Evolutionary conservation across 2,113 vertebrate species (phyloP).

Genomic region (Megatriorchis doriae): DNA sequence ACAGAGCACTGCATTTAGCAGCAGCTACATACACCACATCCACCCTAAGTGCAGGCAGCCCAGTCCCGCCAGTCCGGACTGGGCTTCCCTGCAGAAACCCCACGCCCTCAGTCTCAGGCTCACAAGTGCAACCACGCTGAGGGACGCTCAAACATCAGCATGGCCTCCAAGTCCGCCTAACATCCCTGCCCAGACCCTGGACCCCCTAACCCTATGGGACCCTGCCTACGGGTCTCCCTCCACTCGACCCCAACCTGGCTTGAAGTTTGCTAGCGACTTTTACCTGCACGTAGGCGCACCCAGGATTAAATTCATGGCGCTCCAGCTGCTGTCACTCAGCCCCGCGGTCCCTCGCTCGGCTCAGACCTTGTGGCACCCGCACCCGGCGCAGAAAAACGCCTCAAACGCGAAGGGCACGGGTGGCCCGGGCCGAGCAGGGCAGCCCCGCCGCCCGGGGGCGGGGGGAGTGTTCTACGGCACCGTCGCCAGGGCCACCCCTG

Average conservation of each 20-base stretch:
- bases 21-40: rapidly evolving
- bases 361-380: background rate
- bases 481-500: background rate
- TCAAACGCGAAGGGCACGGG: background rate
- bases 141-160: background rate
- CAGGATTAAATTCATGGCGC: rapidly evolving
- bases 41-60: rapidly evolving
- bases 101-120: background rate
- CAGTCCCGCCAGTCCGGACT: rapidly evolving
- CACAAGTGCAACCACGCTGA: background rate
- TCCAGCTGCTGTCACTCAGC: background rate
- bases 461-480: background rate
- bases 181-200: rapidly evolving
- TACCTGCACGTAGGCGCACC: rapidly evolving
- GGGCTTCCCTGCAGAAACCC: background rate
- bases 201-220: background rate
- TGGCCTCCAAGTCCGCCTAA: background rate
- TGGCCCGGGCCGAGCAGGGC: background rate
- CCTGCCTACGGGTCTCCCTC: rapidly evolving
- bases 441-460: background rate
- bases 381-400: background rate
- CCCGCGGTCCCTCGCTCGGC: background rate
- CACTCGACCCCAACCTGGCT: rapidly evolving
- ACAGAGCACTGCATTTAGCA: background rate
- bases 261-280: background rate